These are phyloP conservation scores for Ramphastos sulfuratus DNA, from an alignment of 2,113 vertebrate genomes.

Conservation along the genomic window DNA sequence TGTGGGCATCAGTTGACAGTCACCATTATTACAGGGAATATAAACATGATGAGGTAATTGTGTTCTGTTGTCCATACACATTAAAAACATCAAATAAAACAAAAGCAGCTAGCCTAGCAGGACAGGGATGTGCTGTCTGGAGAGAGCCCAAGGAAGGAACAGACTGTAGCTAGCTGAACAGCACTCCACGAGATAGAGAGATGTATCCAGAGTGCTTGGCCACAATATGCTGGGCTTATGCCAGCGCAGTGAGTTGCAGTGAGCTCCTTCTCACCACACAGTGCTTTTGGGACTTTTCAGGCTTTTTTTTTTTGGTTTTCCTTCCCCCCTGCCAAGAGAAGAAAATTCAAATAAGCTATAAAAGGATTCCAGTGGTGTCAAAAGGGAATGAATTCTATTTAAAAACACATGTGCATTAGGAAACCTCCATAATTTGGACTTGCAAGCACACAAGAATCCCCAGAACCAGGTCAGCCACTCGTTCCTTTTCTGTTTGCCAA, in stretches of 20 bases:
- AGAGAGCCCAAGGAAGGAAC: conserved; percentile 9
- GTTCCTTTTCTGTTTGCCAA: background rate
- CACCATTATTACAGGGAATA: background rate
- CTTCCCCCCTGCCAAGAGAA: background rate
- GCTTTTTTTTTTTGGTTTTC: background rate
- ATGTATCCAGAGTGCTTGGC: background rate
- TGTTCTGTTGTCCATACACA: conserved; percentile 1
- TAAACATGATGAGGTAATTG: conserved; percentile 29
- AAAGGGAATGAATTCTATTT: background rate
- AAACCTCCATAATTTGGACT: background rate
- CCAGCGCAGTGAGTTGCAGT: background rate
- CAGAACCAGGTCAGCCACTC: background rate
- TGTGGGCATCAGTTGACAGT: conserved; percentile 19
- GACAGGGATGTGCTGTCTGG: background rate
- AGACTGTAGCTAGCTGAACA: background rate
- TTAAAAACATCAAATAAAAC: background rate
- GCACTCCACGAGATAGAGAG: background rate
- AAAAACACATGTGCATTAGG: background rate
- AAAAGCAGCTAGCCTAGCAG: background rate
- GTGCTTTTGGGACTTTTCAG: background rate
- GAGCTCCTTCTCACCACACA: background rate
- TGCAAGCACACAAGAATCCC: background rate
- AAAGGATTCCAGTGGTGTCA: background rate
- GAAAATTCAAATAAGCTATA: background rate
- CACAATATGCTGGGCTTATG: background rate